Percentiles rank a stretch among this genome's conserved stretches.
phyloP scores from a whole-genome alignment of 2,888 invertebrate species.

The Ceramica pisi region DNA sequence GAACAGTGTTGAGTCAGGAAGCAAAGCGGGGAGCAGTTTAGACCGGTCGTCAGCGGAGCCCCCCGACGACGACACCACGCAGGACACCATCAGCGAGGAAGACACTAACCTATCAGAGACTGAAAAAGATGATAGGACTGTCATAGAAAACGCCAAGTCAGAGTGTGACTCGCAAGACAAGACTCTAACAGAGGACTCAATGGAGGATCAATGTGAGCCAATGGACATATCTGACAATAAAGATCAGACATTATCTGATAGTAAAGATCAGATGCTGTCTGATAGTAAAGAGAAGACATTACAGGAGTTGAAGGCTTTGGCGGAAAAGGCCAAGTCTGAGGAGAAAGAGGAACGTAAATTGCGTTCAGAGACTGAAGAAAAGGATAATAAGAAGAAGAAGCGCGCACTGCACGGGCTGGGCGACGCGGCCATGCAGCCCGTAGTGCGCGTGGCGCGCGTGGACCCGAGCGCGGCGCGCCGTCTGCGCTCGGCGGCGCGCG shows the following conservation, averaged over 20 bases:
- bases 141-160: slow-evolving; percentile 62
- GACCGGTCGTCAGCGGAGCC: slow-evolving; percentile 82
- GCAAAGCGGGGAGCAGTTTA: slow-evolving; percentile 77
- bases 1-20: slow-evolving; percentile 76
- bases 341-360: slow-evolving; percentile 73
- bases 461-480: slow-evolving; percentile 82
- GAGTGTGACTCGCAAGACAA: slow-evolving; percentile 68
- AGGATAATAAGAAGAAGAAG: slow-evolving; percentile 78
- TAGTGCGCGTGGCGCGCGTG: slow-evolving; percentile 92
- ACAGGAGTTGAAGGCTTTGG: slow-evolving; percentile 73
- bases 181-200: slow-evolving; percentile 53
- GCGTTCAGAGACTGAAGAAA: slow-evolving; percentile 78
- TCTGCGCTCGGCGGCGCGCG: slow-evolving; percentile 80
- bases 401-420: slow-evolving; percentile 77
- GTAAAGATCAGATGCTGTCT: slow-evolving; percentile 67
- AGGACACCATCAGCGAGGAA: slow-evolving; percentile 80
- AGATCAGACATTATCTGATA: slow-evolving; percentile 67
- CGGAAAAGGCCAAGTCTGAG: slow-evolving; percentile 72
- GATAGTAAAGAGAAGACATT: slow-evolving; percentile 72
- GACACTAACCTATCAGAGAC: slow-evolving; percentile 75
- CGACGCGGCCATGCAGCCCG: slow-evolving; percentile 90
- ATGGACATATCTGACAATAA: slow-evolving; percentile 63
- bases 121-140: slow-evolving; percentile 71
- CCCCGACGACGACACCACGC: slow-evolving; percentile 80
- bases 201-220: slow-evolving; percentile 53